These are phyloP conservation scores for Ypsolopha scabrella DNA, from an alignment of 2,888 invertebrate genomes.

Conservation along the genomic window DNA sequence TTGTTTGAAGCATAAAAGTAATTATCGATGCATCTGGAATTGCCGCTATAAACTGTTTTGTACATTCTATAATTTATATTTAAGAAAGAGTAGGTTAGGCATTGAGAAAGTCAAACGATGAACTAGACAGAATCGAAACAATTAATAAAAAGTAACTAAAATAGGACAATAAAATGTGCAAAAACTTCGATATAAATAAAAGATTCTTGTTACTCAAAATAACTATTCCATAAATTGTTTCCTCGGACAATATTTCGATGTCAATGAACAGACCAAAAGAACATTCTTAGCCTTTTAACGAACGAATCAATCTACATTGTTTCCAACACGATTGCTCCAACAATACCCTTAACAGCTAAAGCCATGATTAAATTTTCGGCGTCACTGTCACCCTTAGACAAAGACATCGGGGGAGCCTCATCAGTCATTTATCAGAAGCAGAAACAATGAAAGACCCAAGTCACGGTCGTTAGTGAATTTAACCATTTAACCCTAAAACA, in stretches of 20 bases:
- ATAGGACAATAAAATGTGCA: too few species aligned
- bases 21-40: too few species aligned
- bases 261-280: not conserved
- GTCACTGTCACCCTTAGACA: slow-evolving; percentile 56
- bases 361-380: slow-evolving; percentile 59
- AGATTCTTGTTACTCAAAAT: too few species aligned
- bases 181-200: too few species aligned
- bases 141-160: too few species aligned
- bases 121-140: too few species aligned
- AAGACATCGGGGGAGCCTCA: slow-evolving; percentile 58
- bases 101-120: too few species aligned
- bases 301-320: slow-evolving; percentile 36
- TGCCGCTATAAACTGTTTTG: too few species aligned
- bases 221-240: too few species aligned
- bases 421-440: slow-evolving; percentile 60
- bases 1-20: too few species aligned
- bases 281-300: not conserved
- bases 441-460: slow-evolving; percentile 56
- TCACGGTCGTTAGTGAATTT: slow-evolving; percentile 60
- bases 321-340: slow-evolving; percentile 16
- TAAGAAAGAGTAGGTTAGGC: too few species aligned
- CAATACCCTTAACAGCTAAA: slow-evolving; percentile 5
- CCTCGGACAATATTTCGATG: not conserved
- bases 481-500: slow-evolving; percentile 23
- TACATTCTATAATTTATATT: too few species aligned